Conservation (phyloP, 1,140 invertebrate genomes). For the Tribolium castaneum region DNA sequence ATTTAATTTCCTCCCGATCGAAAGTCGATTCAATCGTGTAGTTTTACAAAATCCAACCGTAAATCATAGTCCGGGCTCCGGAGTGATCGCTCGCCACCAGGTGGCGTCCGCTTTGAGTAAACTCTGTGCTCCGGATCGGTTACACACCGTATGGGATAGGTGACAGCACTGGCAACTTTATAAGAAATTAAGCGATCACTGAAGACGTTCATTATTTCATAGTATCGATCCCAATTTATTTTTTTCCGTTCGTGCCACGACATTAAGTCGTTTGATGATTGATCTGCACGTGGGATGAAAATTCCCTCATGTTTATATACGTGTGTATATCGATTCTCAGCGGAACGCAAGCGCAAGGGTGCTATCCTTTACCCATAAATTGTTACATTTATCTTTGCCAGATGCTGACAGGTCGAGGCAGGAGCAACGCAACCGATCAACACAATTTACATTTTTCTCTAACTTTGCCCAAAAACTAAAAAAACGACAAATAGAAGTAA, state of each 20-base stretch:
- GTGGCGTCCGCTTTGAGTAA: background rate
- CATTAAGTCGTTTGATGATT: conserved; percentile 6
- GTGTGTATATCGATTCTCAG: conserved; percentile 28
- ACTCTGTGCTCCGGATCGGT: background rate
- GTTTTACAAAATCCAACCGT: background rate
- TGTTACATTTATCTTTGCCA: conserved; percentile 43
- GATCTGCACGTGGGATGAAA: conserved; percentile 1
- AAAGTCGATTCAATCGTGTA: conserved; percentile 9
- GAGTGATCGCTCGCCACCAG: background rate
- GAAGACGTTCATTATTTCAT: background rate
- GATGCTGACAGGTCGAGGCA: conserved; percentile 32
- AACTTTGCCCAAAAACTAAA: too few relatives aligned
- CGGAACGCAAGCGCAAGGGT: conserved; percentile 30
- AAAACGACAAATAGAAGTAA: too few relatives aligned
- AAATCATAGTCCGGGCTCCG: background rate
- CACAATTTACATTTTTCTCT: too few relatives aligned
- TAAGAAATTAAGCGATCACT: background rate
- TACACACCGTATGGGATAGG: conserved; percentile 13
- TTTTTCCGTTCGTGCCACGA: background rate
- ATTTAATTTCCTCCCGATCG: conserved; percentile 30
- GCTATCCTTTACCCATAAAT: conserved; percentile 35
- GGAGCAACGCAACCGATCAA: conserved; percentile 3
- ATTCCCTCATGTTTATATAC: conserved; percentile 28
- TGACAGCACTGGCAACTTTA: conserved; percentile 30
- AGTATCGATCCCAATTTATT: conserved; percentile 13